Evolutionary conservation across 2,888 invertebrate genomes (phyloP).

Genomic region (Apodemia mormo): DNA sequence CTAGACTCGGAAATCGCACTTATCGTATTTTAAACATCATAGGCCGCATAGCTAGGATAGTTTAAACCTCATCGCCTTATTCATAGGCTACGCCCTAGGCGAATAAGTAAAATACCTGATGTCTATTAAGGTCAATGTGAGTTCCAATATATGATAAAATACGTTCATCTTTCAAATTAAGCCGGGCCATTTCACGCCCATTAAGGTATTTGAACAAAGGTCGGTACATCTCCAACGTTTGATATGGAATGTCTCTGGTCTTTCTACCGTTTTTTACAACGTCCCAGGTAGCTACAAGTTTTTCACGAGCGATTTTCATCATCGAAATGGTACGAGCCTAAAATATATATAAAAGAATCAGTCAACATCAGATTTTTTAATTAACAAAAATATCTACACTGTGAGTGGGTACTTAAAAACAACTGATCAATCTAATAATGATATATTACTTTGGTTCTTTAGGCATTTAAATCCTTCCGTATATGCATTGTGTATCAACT

Average conservation of each 20-base stretch:
- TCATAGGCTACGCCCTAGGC: too few relatives aligned
- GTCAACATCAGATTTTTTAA: too few relatives aligned
- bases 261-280: conserved; percentile 51
- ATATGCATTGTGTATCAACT: too few relatives aligned
- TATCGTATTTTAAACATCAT: too few relatives aligned
- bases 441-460: too few relatives aligned
- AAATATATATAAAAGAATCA: background rate
- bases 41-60: too few relatives aligned
- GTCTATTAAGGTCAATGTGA: conserved; percentile 61
- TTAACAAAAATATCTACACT: too few relatives aligned
- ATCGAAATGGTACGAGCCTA: conserved; percentile 70
- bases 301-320: conserved; percentile 66
- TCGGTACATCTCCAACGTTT: conserved; percentile 59
- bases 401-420: too few relatives aligned
- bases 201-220: conserved; percentile 67
- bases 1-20: too few relatives aligned
- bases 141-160: conserved; percentile 67
- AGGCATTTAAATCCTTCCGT: too few relatives aligned
- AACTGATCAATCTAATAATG: too few relatives aligned
- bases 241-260: conserved; percentile 43
- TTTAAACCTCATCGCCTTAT: too few relatives aligned
- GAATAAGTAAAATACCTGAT: conserved; percentile 52
- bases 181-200: conserved; percentile 62
- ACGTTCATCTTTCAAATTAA: conserved; percentile 57
- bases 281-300: conserved; percentile 59